Base-by-base conservation (phyloP, 2,113 vertebrate species). In the Sceloporus undulatus region DNA sequence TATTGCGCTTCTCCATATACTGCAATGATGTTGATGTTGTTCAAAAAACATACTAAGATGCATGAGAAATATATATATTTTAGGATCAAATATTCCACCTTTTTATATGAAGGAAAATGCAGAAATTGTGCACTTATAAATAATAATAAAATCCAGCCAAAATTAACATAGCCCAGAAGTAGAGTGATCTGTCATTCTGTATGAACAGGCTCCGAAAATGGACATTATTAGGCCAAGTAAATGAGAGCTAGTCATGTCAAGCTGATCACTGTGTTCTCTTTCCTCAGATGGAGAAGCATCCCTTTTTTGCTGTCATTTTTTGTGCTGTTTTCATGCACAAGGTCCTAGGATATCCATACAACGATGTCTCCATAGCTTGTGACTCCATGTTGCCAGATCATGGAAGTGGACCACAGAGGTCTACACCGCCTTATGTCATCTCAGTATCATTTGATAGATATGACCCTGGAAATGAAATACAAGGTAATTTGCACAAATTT, bases 341-440 rank as follows among this genome's bases (percentile, higher is more conserved):
- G 84, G 88, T 89, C 70, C 81, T 94, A 85, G 79, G 91, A 79
- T 94, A 93, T 85, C 95, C 95, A 78, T 91, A 90, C 66, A 73
- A 79, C 54, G 94, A 92, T 59, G 87, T 84, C 23, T 95, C 95
- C 85, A 95, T 95, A 87, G 95, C 93, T 78, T 96, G 95, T 93
- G 95, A 94, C 82, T 95, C 95, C 73, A 82, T 96, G 78, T 90
- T 96, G 77, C 95, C 95, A 38, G 92, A 96, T 83, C 91, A 94
- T 75, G 93, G 93, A 94, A 21, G 6, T 85, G 85, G 90, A 88
- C 92, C 95, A 80, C 95, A 95, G 90, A 86, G 40, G 0, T 94
- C 94, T 82, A n/a, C 87, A 79, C 92, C 95, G 29, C 95, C 95
- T 2, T 96, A 91, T 82, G 29, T 96, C 80, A 93, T 96, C 83